Evolutionary conservation across 2,797 vertebrate species (phyloP), one percentile per base, ranked within the genome.

Genomic region (Pogonophryne albipinna): DNA sequence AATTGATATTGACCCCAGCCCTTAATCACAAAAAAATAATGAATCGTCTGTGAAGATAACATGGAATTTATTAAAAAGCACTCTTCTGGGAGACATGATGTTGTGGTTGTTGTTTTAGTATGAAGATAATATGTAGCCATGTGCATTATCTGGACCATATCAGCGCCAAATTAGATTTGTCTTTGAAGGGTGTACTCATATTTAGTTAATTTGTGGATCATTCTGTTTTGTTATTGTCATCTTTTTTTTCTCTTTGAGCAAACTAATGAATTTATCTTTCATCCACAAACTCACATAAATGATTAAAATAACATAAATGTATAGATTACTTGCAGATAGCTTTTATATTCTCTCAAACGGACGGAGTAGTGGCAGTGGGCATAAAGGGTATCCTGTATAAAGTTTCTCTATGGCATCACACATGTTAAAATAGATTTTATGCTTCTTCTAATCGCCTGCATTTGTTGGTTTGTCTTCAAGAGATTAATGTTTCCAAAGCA

Each of bases 401-500:
- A 77, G 56, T 74, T 60, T 68, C 42, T 77, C 11, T 41, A 53
- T 80, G 79, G 79, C 75, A 78, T 75, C 73, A 77, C 57, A 84
- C 44, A 59, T 87, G 66, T 79, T 58, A 47, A 74, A 88, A 79
- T 74, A 82, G 45, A 52, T 73, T 79, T 66, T 31, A 20, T 51
- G 47, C 45, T 58, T n/a, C 31, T 41, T 73, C 15, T 84, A 80
- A 83, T 82, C 47, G 0, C 63, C 7, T 27, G 52, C 63, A 59
- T 88, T 81, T 82, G 53, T 74, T 51, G 58, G 49, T 82, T 83
- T 77, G 62, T 76, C 73, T 76, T 68, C 49, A 49, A 23, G 67
- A 82, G 86, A 89, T 88, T 79, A 89, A 64, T 58, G 61, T 91
- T 85, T 89, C 90, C 80, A 90, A 76, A 77, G 74, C 82, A 71